Evolutionary conservation across 2,888 invertebrate genomes (phyloP), one percentile per base, ranked within the genome.

Genomic region (Reticulitermes lucifugus): DNA sequence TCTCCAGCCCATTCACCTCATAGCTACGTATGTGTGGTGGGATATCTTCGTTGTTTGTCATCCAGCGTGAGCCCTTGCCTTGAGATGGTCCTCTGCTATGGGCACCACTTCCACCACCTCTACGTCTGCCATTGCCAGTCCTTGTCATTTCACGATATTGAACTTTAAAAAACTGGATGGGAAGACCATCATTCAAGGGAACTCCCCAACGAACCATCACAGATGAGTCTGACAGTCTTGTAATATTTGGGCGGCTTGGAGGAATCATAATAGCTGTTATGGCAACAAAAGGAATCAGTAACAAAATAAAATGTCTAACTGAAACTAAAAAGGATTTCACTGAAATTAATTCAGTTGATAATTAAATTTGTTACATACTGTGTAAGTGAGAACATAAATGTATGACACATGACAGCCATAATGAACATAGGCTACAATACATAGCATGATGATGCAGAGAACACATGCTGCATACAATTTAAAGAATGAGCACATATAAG

Each of bases 121-220:
- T 75, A 46, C 71, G 83, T 14, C 79, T 87, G 4, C 85, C 84
- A 41, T 83, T 85, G 41, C 86, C 84, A 46, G 86, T 88, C 46
- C 88, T 88, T 0, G 92, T 92, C 43, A 95, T 90, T 89, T 94
- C 94, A 73, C 93, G 92, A 88, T 96, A 96, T 88, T 97, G 97
- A 5, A 97, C 95, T 92, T 98, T 98, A 90, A 97, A 98, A 90
- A 98, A 98, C 88, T 93, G 93, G 88, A 98, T 98, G 0, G 95
- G 93, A 41, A 98, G 91, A 0, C 98, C 98, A 79, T 94, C 94
- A 89, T 97, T 96, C 41, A 93, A 93, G 0, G 96, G 95, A 0
- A 97, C 96, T 22, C 93, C 93, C 98, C 98, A 99, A 55, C 97
- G 94, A 21, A 98, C 95, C 96, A 98, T 97, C 0, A 98, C 98